Base-by-base conservation (phyloP, 1,140 invertebrate genomes). In the Ips typographus region DNA sequence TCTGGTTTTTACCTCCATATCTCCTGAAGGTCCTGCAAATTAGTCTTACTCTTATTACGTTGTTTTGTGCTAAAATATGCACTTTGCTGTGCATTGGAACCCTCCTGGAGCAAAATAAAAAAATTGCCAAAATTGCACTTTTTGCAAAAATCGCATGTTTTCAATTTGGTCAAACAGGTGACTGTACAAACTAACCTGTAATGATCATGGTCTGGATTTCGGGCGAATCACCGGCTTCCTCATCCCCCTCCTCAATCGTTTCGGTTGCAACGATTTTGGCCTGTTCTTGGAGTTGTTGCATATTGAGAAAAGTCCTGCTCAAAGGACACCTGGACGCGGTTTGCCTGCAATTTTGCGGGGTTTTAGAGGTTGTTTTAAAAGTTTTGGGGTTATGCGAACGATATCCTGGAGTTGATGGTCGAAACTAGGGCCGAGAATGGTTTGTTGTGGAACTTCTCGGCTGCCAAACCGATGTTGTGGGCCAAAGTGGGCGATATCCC, bases 381-480 rank as follows among this genome's bases (percentile, higher is more conserved):
- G 1, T 58, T 8, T 8, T 37, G 5, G 37, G 6, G 2, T 22
- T 6, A 40, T 0, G 61, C 58, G 70, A 59, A 75, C 74, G 68
- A 56, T 36, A 70, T 74, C 39, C 67, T 75, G 2, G 79, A 76
- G 6, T 74, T 74, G 40, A 78, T 73, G 1, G 68, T 76, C 4
- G 79, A 77, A 1, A 79, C 76, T 56, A 80, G 44, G 5, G 74
- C 62, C 0, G 77, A 73, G n/a, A 79, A 61, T 2, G 74, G 74
- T 39, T 71, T 62, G 37, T 71, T 72, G 58, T 78, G 73, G 44
- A 79, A 38, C 49, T 76, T 77, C 37, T 76, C 76, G 41, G 78
- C 79, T 6, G 79, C 79, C 8, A 80, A 57, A 44, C 74, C 75
- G 53, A 81, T 81, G 57, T 81, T 81, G 58, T 81, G 77, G 1